Evolutionary conservation across 2,113 vertebrate species (phyloP).

Genomic region (Lutjanus erythropterus): DNA sequence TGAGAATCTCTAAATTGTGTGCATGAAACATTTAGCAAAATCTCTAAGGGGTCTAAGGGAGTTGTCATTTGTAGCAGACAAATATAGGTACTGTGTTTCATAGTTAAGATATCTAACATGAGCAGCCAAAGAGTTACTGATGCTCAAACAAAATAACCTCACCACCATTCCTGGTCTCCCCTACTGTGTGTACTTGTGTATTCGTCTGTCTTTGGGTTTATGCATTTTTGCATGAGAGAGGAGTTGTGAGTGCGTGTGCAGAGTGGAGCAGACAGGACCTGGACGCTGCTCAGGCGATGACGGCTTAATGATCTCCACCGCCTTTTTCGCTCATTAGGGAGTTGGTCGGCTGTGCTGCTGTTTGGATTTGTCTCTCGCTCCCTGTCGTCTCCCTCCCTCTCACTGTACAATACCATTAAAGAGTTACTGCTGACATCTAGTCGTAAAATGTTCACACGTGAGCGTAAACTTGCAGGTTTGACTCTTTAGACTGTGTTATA

Average conservation of each 20-base stretch:
- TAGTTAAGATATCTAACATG: no score
- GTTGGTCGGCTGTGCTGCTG: constrained; percentile 17
- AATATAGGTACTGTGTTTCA: no score
- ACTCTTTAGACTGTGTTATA: neutral
- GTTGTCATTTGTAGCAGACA: no score
- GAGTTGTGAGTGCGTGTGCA: neutral
- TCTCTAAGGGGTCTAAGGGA: no score
- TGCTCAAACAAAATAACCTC: no score
- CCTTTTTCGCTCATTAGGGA: constrained; percentile 35
- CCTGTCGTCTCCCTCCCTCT: constrained; percentile 13
- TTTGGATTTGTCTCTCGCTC: constrained; percentile 27
- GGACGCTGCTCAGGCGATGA: constrained; percentile 9
- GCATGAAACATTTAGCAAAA: no score
- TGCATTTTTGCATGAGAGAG: neutral
- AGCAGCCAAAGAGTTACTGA: no score
- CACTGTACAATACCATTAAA: neutral
- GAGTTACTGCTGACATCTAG: constrained; percentile 6
- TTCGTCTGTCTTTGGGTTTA: neutral
- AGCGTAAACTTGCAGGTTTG: neutral
- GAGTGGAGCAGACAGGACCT: constrained; percentile 22
- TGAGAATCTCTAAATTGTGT: no score
- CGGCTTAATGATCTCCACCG: constrained; percentile 13
- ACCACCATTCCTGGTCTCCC: no score
- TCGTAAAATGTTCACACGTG: neutral
- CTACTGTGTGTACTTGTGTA: neutral